These are phyloP conservation scores for Oryzias melastigma DNA, from an alignment of 2,113 vertebrate genomes.

Conservation along the genomic window DNA sequence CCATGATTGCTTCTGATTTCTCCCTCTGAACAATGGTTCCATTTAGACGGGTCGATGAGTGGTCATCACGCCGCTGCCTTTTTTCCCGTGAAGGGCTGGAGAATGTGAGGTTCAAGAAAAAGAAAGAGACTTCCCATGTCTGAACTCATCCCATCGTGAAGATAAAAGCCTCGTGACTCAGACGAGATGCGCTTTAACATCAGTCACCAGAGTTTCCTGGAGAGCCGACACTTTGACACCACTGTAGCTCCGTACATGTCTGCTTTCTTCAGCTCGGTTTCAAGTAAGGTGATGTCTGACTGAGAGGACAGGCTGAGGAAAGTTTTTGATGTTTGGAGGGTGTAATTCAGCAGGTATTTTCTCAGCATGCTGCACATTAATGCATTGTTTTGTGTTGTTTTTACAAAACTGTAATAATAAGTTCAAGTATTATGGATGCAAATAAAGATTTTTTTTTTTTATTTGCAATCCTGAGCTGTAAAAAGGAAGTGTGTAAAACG, in stretches of 20 bases:
- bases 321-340: conserved; percentile 22
- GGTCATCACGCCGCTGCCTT: conserved; percentile 3
- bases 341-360: conserved; percentile 26
- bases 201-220: conserved; percentile 4
- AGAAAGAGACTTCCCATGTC: not conserved
- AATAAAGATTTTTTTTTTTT: too few species aligned
- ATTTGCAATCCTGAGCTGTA: too few species aligned
- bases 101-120: conserved; percentile 13
- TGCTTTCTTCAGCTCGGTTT: conserved; percentile 9
- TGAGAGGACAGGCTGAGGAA: conserved; percentile 6
- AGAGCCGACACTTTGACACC: conserved; percentile 29
- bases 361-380: not conserved
- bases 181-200: conserved; percentile 25
- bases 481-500: too few species aligned
- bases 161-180: conserved; percentile 39
- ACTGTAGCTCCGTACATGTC: conserved; percentile 9
- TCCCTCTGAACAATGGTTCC: conserved; percentile 36
- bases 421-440: too few species aligned
- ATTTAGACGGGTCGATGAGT: conserved; percentile 52
- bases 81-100: not conserved
- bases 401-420: too few species aligned
- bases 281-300: conserved; percentile 7
- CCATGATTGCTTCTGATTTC: conserved; percentile 24
- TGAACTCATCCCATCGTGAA: conserved; percentile 11
- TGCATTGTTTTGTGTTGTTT: not conserved